Base-by-base conservation (phyloP, 1,140 invertebrate genomes). In the Temnothorax nylanderi region DNA sequence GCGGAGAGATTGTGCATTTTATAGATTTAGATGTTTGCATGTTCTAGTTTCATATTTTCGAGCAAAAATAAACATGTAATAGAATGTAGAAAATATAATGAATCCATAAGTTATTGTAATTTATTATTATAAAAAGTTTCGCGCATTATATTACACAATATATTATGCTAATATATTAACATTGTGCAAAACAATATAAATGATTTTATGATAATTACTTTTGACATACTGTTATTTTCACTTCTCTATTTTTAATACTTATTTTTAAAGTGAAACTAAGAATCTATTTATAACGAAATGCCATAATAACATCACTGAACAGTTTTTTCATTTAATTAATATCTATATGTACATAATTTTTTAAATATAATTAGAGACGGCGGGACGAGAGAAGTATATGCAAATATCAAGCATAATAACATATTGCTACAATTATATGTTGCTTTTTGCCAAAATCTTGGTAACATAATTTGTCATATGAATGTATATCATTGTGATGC, bases 1-100 rank as follows among this genome's bases (percentile, higher is more conserved):
- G 41, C 6, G 18, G n/a, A 74, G 21, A 56, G 49, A 71, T 71
- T 71, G 74, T 82, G 67, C 41, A 60, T 74, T 44, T 82, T 74
- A 13, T 51, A 51, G 34, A 56, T 21, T 56, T 56, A 13, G 11
- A 2, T 49, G 32, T 49, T 16, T 41, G 56, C 60, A 37, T 51
- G 76, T 67, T 65, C 41, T 21, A 37, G 26, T 78, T 77, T 77
- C 16, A 26, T 77, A 44, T 49, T 11, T 67, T 67, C 3, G 32
- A 65, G 16, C 16, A n/a, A 64, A 76, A 58, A 16, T 64, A 47
- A 77, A 77, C 1, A n/a, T n/a, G 1, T 44, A 34, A n/a, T 51
- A n/a, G 13, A 41, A 18, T 26, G 60, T 18, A n/a, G 37, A 21
- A 44, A 65, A 1, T 64, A 7, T 65, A 41, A 65, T 56, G 47